These are phyloP conservation scores for Microctonus hyperodae DNA, from an alignment of 2,888 invertebrate genomes.

Conservation along the genomic window DNA sequence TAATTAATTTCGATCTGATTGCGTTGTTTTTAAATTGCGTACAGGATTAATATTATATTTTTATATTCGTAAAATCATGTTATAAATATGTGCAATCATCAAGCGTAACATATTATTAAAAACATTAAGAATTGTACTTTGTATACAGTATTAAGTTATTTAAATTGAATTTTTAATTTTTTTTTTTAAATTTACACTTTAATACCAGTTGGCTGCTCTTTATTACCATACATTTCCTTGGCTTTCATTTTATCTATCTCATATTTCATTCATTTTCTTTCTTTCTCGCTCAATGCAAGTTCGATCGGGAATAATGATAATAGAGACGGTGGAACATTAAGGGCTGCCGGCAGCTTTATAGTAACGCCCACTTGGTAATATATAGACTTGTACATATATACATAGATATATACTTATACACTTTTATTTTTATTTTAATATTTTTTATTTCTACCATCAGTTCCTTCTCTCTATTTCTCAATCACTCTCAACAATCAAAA, in stretches of 20 bases:
- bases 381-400: constrained; percentile 5
- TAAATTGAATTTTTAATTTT: background rate
- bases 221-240: background rate
- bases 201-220: background rate
- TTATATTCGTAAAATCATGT: too few relatives aligned
- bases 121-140: background rate
- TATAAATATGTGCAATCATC: too few relatives aligned
- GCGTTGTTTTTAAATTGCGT: too few relatives aligned
- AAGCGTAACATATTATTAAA: background rate
- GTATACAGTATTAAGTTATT: background rate
- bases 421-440: background rate
- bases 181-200: background rate
- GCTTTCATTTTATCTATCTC: background rate
- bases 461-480: constrained; percentile 19
- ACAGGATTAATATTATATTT: too few relatives aligned
- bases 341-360: constrained; percentile 13
- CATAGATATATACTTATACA: background rate
- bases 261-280: background rate
- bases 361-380: constrained; percentile 12
- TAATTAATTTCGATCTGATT: too few relatives aligned
- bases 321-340: constrained; percentile 20
- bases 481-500: constrained; percentile 1
- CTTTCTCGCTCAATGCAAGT: background rate
- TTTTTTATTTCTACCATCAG: constrained; percentile 8
- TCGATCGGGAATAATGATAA: constrained; percentile 35